A percentile compares a stretch with the other conserved stretches of the same genome.
Conservation (phyloP, 2,113 vertebrate genomes). For the Jaculus jaculus region DNA sequence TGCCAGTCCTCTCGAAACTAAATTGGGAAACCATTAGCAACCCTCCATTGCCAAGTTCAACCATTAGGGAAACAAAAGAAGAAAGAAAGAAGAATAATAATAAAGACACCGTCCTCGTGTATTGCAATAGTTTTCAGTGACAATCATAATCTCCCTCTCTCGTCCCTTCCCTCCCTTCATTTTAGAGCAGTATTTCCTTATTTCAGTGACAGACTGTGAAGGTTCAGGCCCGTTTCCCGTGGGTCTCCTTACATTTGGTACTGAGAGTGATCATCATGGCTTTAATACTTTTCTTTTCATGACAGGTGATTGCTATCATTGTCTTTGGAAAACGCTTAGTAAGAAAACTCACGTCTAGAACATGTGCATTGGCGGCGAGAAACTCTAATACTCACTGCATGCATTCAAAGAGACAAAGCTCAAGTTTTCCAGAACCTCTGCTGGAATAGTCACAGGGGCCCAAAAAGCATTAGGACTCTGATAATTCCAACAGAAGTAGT, state of each 20-base stretch:
- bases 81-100: not conserved
- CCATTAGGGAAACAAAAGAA: not conserved
- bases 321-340: not conserved
- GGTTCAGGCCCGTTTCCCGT: not conserved
- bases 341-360: not conserved
- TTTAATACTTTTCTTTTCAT: not conserved
- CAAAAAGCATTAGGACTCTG: not conserved
- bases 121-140: not conserved
- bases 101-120: not conserved
- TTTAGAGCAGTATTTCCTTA: not conserved
- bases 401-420: not conserved
- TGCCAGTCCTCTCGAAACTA: not conserved
- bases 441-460: not conserved
- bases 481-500: not conserved
- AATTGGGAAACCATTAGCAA: slow-evolving; percentile 44
- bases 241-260: not conserved
- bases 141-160: no score
- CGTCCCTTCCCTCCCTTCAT: no score
- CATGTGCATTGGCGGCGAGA: not conserved
- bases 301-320: not conserved
- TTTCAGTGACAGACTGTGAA: not conserved
- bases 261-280: not conserved
- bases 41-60: not conserved
- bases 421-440: not conserved
- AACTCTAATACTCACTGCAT: not conserved